Evolutionary conservation across 2,797 vertebrate species (phyloP), one percentile per base, ranked within the genome.

Genomic region (Oreortyx pictus): DNA sequence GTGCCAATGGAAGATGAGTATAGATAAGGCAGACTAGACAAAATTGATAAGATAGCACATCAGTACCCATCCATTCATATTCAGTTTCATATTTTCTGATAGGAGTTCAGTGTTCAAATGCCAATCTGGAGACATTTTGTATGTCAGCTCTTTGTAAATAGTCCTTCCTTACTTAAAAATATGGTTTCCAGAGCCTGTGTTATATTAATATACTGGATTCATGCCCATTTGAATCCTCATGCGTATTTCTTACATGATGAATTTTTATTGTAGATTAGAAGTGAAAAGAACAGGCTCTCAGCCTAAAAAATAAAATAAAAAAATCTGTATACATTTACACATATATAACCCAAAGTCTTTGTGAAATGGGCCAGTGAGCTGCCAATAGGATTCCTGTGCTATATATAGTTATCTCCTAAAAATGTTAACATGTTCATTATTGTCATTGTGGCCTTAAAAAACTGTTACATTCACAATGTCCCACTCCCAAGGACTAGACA

Each of bases 201-300:
- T 89, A 93, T 70, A 71, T 71, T 93, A 92, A 94, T 86, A 35
- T 41, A 84, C 47, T 91, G 92, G 86, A 89, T 90, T 52, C 68
- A 83, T 76, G 65, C 64, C 74, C 57, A 79, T 84, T 88, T 52
- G 82, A 79, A 88, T 94, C 57, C 68, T 91, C 46, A 74, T 93
- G 78, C 49, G 82, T 92, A 93, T 93, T 96, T 92, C 52, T 90
- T 82, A 90, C 74, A 95, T 74, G 72, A 93, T 86, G 77, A 91
- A 91, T 91, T 88, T 93, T 92, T 89, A 93, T 82, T 93, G 86
- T 71, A 90, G 83, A 93, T 94, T 88, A 91, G 71, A 92, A 92
- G 44, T 68, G 90, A 90, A 81, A 92, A 96, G 86, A 94, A 91
- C 88, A 93, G 80, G 17, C 65, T 82, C 64, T 94, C 56, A 92